Base-by-base conservation (phyloP, 1,140 invertebrate species). In the Nilaparvata lugens region DNA sequence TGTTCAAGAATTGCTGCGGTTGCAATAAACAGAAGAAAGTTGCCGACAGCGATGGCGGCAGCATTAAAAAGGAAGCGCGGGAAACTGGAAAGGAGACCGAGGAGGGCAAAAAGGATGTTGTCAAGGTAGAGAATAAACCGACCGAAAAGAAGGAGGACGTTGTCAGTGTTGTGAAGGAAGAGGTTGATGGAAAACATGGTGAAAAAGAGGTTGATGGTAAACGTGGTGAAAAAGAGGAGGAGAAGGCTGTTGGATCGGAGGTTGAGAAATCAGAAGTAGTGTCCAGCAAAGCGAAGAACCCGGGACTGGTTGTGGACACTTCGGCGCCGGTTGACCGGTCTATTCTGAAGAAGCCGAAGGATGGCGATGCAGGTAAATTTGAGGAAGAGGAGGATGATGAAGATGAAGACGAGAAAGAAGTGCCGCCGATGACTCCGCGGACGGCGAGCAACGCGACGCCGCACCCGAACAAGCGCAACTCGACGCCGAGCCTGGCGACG, bases 391-490 rank as follows among this genome's bases (percentile, higher is more conserved):
- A 52, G 6, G 59, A 54, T 16, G 59, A 60, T 5, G 52, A 60
- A 4, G 23, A 55, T 5, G 52, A 54, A 11, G 59, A 60, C 24
- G 59, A 60, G 13, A 60, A 35, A 21, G 23, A 24, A 14, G 52
- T 48, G 14, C 43, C 58, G 35, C 18, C 57, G 63, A 31, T 65
- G 56, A 58, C 65, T 45, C 16, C 58, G 61, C 65, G 24, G 23
- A 63, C 61, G 11, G 56, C 21, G 13, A 62, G 48, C 11, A 55
- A 31, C 31, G 38, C 28, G 24, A 64, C 52, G 14, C 51, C 52
- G 19, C 56, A 62, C 23, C 52, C 63, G 16, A 24, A 38, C 52
- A 62, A 57, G 45, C 58, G 65, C 60, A 71, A 69, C 71, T 64
- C 56, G 66, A 42, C 64, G 67, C 59, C 59, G 52, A 52, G 59